Evolutionary conservation across 2,113 vertebrate genomes (phyloP).

Genomic region (Isichthys henryi): DNA sequence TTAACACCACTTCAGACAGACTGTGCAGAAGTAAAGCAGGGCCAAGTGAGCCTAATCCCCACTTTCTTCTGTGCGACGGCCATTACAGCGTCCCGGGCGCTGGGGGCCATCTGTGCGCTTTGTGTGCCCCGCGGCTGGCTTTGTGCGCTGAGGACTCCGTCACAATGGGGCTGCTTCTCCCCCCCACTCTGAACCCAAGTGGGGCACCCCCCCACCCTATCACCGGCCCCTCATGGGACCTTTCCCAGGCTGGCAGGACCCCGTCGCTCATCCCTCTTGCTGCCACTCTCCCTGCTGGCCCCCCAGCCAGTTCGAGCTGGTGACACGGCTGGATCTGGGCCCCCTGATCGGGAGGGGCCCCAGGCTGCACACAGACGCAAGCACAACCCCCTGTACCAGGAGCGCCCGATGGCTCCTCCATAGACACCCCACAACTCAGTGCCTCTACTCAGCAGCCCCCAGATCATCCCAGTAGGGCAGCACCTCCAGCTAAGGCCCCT

Average conservation of each 20-base stretch:
- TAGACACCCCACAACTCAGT: background rate
- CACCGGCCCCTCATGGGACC: slow-evolving; percentile 27
- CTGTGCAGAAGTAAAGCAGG: slow-evolving; percentile 35
- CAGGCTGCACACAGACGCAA: background rate
- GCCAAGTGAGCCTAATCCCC: slow-evolving; percentile 39
- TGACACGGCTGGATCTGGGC: background rate
- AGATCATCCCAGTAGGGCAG: background rate
- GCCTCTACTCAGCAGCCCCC: background rate
- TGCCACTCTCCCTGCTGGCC: slow-evolving; percentile 28
- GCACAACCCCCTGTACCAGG: background rate
- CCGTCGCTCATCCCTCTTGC: background rate
- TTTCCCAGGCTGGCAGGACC: background rate
- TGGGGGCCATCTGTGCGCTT: slow-evolving; percentile 45
- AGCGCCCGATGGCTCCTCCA: background rate
- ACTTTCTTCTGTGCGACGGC: slow-evolving; percentile 38
- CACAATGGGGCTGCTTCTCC: slow-evolving; percentile 36
- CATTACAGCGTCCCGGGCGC: slow-evolving; percentile 42
- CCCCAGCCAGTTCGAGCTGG: background rate
- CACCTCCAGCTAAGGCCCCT: background rate
- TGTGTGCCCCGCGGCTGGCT: slow-evolving; percentile 39
- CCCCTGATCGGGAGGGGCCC: background rate
- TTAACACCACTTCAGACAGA: slow-evolving; percentile 35
- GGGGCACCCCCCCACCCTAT: slow-evolving; percentile 13
- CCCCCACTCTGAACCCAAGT: slow-evolving; percentile 16
- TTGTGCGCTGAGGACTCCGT: slow-evolving; percentile 30